These are phyloP conservation scores for Haliclona indistincta DNA, from an alignment of 37 sponge, comb jelly and placozoan species.

Conservation along the genomic window DNA sequence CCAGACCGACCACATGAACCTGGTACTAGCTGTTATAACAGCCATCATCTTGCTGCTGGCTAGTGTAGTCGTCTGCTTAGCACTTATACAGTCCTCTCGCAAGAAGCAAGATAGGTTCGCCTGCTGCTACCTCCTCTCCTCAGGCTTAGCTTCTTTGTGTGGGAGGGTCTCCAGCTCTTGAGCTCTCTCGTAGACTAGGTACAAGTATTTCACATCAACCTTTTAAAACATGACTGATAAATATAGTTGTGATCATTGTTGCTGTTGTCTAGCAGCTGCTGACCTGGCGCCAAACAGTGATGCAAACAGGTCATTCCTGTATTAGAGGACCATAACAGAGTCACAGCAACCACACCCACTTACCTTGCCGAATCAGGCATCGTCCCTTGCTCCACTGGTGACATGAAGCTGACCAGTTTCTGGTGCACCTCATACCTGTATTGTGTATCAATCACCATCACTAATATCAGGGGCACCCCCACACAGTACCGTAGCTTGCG, in stretches of 20 bases:
- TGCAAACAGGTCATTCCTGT: constrained; percentile 74
- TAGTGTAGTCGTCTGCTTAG: constrained; percentile 35
- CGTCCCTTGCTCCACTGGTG: constrained; percentile 62
- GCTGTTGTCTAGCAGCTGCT: not conserved
- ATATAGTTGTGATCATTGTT: not conserved
- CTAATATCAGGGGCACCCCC: not conserved
- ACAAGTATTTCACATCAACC: not conserved
- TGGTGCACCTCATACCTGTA: constrained; percentile 82
- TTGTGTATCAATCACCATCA: not conserved
- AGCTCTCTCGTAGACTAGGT: too few species aligned
- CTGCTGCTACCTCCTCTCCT: too few species aligned
- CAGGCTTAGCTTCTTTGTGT: too few species aligned
- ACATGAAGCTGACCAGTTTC: constrained; percentile 88
- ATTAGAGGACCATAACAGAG: not conserved
- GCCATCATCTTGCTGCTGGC: constrained; percentile 23
- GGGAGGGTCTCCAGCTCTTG: too few species aligned
- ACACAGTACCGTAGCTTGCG: constrained; percentile 76
- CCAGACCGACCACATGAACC: constrained; percentile 1
- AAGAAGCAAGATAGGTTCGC: too few species aligned
- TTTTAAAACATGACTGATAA: not conserved
- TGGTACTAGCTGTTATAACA: not conserved
- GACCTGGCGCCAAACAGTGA: constrained; percentile 63
- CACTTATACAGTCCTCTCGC: constrained; percentile 19
- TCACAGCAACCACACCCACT: not conserved
- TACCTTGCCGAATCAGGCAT: constrained; percentile 70